Evolutionary conservation across 2,113 vertebrate species (phyloP).

Genomic region (Edolisoma coerulescens): DNA sequence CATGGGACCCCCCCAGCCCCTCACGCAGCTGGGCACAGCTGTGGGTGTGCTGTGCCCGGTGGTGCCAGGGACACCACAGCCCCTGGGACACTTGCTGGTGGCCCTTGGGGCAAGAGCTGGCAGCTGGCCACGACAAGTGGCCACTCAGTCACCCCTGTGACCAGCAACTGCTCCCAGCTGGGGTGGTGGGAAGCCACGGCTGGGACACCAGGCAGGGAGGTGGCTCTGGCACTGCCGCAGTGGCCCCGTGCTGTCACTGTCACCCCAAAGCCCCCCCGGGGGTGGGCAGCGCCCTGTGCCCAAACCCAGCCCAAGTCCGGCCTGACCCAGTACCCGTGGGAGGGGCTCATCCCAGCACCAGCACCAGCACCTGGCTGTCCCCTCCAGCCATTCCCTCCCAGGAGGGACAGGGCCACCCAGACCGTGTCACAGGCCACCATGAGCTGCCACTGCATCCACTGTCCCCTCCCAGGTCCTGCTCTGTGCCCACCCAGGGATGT

Average conservation of each 20-base stretch:
- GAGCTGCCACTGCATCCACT: background rate
- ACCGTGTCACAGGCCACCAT: background rate
- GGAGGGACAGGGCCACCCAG: background rate
- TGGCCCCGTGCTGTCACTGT: background rate
- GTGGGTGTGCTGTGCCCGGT: background rate
- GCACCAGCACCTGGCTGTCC: background rate
- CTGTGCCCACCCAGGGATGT: background rate
- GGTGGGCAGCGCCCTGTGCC: background rate
- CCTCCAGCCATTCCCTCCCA: background rate
- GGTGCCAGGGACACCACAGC: background rate
- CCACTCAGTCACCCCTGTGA: rapidly evolving
- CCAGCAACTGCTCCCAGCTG: too few species aligned
- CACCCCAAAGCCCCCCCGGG: rapidly evolving
- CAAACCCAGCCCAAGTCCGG: background rate
- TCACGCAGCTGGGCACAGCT: background rate
- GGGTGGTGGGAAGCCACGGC: too few species aligned
- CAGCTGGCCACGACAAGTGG: rapidly evolving
- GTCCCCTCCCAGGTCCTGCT: background rate
- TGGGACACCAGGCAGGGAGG: background rate
- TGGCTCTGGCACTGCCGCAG: background rate
- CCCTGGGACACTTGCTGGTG: background rate
- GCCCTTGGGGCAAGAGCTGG: background rate
- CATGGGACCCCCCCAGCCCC: rapidly evolving
- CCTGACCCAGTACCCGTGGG: rapidly evolving
- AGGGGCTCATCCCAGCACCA: background rate